Evolutionary conservation across 2,888 invertebrate species (phyloP), one percentile per base, ranked within the genome.

Genomic region (Tetragonula carbonaria): DNA sequence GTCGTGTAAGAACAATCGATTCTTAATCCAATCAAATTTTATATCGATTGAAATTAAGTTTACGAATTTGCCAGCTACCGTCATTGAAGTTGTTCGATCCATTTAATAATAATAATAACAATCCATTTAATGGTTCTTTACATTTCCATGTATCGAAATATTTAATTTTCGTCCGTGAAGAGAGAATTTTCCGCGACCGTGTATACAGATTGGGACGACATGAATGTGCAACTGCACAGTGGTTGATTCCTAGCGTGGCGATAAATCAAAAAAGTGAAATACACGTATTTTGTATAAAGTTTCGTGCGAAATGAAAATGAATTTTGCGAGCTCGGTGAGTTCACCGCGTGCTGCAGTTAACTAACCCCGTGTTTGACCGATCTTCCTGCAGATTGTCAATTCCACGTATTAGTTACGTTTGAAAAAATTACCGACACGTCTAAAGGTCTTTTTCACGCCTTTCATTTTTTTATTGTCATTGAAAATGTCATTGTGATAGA

Each of bases 181-280:
- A 16, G 16, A 67, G 45, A 67, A 45, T 0, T 23, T n/a, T 23
- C n/a, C 13, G 65, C 13, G 38, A 21, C 38, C 13, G 3, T 4
- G 5, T 38, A 4, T 67, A 67, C 23, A 23, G 45, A 23, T n/a
- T 8, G 67, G 23, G 23, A n/a, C 13, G 5, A 45, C 4, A 8
- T 23, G 23, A 45, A 67, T 23, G 45, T n/a, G 23, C 18, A 67
- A 50, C 23, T 4, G 50, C 11, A 23, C 45, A 23, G 23, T 2
- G 45, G 8, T 45, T 67, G 23, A 14, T 50, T 50, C 16, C 16
- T 65, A 21, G n/a, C 38, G 4, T 66, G 6, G 16, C 50, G 18
- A 23, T 67, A 67, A 67, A 67, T 67, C 67, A 67, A 67, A 67
- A 67, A 45, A 23, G 8, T 45, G 45, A n/a, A 23, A 50, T 23